Conservation (phyloP, 92 coral and sea anemone species). For the Zoanthus solanderi region DNA sequence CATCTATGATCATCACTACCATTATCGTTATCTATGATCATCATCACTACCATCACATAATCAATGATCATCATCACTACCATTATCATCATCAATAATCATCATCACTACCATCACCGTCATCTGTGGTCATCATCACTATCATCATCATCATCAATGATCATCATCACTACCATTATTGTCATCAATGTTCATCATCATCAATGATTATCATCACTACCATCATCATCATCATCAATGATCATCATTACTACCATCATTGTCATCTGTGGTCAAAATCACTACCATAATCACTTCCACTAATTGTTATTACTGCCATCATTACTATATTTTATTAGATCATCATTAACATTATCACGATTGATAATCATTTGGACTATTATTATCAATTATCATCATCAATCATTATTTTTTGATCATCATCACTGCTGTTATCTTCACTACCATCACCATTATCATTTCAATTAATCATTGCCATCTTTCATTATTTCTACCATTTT, state of each 20-base stretch:
- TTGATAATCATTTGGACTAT: too few species aligned
- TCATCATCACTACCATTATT: neutral
- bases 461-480: neutral
- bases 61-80: neutral
- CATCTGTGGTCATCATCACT: neutral
- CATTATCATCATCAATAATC: neutral
- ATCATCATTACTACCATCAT: neutral
- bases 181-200: neutral
- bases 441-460: neutral
- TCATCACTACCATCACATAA: too few species aligned
- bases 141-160: neutral
- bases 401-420: neutral
- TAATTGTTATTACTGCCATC: neutral
- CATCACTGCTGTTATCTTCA: neutral
- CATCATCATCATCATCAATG: neutral
- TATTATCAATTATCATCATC: too few species aligned
- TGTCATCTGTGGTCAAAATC: too few species aligned
- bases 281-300: neutral
- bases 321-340: too few species aligned
- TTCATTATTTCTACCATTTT: too few species aligned
- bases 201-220: neutral
- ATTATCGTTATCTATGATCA: too few species aligned
- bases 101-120: neutral
- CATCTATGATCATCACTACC: too few species aligned
- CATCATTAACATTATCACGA: too few species aligned